A percentile compares a stretch with the other conserved stretches of the same genome.
Conservation (phyloP, 2,888 invertebrate genomes). For the Venustoraphidia nigricollis region DNA sequence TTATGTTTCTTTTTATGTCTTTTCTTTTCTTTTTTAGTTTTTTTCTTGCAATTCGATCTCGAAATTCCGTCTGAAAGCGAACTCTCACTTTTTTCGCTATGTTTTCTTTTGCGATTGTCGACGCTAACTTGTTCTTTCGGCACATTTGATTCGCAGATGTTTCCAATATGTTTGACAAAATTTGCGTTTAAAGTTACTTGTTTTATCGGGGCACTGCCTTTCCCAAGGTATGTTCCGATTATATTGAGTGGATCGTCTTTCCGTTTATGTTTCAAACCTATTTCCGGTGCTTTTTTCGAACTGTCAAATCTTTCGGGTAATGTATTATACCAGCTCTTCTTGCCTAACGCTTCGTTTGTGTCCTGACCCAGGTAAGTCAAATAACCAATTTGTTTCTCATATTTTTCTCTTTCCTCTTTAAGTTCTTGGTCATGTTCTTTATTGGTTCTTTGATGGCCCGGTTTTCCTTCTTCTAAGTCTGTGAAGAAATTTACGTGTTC, state of each 20-base stretch:
- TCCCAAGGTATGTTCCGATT: conserved; percentile 41
- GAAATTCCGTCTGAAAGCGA: conserved; percentile 1
- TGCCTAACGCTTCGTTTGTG: conserved; percentile 70
- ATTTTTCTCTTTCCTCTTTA: conserved; percentile 85
- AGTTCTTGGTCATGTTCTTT: conserved; percentile 79
- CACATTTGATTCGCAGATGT: not conserved
- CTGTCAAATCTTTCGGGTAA: conserved; percentile 38
- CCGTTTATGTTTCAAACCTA: conserved; percentile 48
- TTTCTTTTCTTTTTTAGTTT: conserved; percentile 13
- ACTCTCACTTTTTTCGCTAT: conserved; percentile 1
- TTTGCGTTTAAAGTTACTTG: conserved; percentile 1
- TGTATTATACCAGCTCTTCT: conserved; percentile 80
- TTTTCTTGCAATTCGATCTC: conserved; percentile 8
- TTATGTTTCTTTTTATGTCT: conserved; percentile 10
- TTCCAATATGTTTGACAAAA: not conserved
- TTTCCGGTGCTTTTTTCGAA: conserved; percentile 37
- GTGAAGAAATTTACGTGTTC: conserved; percentile 76
- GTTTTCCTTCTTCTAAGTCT: conserved; percentile 61
- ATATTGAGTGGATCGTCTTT: conserved; percentile 57
- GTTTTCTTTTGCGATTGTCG: conserved; percentile 5
- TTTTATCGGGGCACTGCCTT: conserved; percentile 16
- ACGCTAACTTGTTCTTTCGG: not conserved
- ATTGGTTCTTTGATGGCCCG: conserved; percentile 49
- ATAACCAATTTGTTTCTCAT: conserved; percentile 95
- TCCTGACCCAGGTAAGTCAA: conserved; percentile 91